phyloP scores from a whole-genome alignment of 2,113 vertebrate species.

The Vulpes lagopus region DNA sequence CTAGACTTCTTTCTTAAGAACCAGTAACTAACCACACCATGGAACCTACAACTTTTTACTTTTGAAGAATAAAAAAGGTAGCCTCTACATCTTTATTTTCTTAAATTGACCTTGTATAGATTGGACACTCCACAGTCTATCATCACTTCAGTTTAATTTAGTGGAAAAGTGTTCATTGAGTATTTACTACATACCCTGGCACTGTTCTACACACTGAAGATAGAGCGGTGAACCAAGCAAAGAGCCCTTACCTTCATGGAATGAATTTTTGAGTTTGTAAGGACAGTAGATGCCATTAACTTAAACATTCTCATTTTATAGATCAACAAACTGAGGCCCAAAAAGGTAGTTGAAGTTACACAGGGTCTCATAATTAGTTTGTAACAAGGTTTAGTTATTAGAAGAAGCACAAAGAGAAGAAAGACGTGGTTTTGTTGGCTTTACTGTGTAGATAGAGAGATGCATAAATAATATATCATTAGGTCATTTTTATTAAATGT shows the following conservation, averaged over 20 bases:
- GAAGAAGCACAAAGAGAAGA: constrained; percentile 6
- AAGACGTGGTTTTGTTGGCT: background rate
- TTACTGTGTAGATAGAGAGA: background rate
- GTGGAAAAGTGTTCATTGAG: background rate
- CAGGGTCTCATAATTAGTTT: background rate
- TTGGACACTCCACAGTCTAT: background rate
- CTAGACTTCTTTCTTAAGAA: background rate
- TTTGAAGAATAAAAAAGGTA: constrained; percentile 28
- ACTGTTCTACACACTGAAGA: background rate
- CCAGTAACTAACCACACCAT: background rate
- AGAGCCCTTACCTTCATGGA: background rate
- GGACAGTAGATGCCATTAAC: background rate
- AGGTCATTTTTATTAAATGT: constrained; percentile 15
- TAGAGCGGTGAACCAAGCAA: background rate
- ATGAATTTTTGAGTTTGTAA: background rate
- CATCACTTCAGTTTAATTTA: constrained; percentile 51
- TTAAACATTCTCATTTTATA: constrained; percentile 41
- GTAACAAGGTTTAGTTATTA: background rate
- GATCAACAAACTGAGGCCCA: background rate
- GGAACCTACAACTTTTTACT: background rate
- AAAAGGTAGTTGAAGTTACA: background rate
- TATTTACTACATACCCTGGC: background rate
- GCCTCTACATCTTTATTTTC: background rate
- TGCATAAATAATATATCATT: background rate
- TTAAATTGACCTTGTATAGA: background rate